phyloP scores from a whole-genome alignment of 1,140 invertebrate species.

The Hylaeus anthracinus region DNA sequence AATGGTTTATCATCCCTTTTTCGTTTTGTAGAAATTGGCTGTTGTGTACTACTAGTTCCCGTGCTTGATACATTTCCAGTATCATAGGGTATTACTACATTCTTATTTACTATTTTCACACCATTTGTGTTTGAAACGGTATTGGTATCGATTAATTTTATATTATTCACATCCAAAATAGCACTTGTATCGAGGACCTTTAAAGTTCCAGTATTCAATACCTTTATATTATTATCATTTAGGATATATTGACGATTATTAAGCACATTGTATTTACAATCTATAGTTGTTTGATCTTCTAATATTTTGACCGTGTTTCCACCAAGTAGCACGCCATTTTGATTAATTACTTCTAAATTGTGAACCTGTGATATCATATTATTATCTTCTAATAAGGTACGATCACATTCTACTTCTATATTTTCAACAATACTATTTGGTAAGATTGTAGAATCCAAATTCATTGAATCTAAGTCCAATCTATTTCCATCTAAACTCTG shows the following conservation, averaged over 20 bases:
- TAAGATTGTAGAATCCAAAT: constrained; percentile 73
- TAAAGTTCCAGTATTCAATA: constrained; percentile 67
- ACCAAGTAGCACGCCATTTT: constrained; percentile 66
- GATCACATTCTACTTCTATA: constrained; percentile 69
- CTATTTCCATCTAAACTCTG: constrained; percentile 70
- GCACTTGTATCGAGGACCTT: constrained; percentile 72
- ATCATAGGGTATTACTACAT: constrained; percentile 56
- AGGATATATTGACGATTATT: constrained; percentile 69
- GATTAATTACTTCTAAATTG: constrained; percentile 73
- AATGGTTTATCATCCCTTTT: constrained; percentile 70
- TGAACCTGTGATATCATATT: constrained; percentile 75
- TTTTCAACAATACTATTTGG: constrained; percentile 69
- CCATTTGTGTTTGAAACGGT: constrained; percentile 53
- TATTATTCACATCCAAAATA: constrained; percentile 69
- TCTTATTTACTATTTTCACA: constrained; percentile 66
- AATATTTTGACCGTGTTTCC: constrained; percentile 69
- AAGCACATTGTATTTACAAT: constrained; percentile 66
- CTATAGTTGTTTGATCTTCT: constrained; percentile 64
- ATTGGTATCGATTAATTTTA: constrained; percentile 71
- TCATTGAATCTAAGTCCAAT: constrained; percentile 73
- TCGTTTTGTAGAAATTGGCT: constrained; percentile 66
- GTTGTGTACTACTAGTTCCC: constrained; percentile 31
- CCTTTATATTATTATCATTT: constrained; percentile 71
- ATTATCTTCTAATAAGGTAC: constrained; percentile 68
- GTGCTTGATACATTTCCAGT: constrained; percentile 40